These are phyloP conservation scores for Tonatia bakeri DNA, from an alignment of 2,113 vertebrate species.

Conservation along the genomic window DNA sequence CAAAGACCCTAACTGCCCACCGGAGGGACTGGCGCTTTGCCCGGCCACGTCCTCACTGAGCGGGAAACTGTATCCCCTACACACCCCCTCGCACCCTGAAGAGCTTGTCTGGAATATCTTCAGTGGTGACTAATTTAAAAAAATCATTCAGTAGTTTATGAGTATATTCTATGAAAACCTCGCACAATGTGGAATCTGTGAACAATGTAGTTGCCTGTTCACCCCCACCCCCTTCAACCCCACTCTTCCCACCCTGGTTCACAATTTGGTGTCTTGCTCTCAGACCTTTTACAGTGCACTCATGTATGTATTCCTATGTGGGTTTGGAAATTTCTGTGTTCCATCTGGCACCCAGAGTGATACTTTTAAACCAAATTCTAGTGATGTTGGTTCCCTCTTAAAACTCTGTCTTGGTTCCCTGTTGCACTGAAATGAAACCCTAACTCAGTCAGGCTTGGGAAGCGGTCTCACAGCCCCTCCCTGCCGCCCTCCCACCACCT, in stretches of 20 bases:
- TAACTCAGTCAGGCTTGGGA: neutral
- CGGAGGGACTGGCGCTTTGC: neutral
- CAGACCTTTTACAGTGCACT: neutral
- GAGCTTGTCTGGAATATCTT: too few relatives aligned
- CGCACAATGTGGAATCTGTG: neutral
- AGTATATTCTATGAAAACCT: neutral
- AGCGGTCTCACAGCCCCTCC: fast-evolving
- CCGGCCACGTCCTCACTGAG: neutral
- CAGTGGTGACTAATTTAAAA: neutral
- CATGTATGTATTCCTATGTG: neutral
- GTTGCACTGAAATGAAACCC: neutral
- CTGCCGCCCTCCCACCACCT: too few relatives aligned
- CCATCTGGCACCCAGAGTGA: neutral
- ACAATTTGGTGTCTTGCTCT: too few relatives aligned
- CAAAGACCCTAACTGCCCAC: neutral
- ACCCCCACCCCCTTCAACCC: neutral
- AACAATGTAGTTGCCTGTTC: neutral
- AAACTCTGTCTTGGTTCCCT: neutral
- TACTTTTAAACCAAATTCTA: neutral
- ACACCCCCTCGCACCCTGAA: too few relatives aligned
- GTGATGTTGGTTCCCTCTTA: neutral
- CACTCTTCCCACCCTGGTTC: neutral
- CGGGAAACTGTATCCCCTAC: neutral
- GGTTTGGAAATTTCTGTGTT: neutral
- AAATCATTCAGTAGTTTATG: neutral